A percentile compares a stretch with the other conserved stretches of the same genome.
Conservation (phyloP, 2,888 invertebrate species). For the Tuberolachnus salignus region DNA sequence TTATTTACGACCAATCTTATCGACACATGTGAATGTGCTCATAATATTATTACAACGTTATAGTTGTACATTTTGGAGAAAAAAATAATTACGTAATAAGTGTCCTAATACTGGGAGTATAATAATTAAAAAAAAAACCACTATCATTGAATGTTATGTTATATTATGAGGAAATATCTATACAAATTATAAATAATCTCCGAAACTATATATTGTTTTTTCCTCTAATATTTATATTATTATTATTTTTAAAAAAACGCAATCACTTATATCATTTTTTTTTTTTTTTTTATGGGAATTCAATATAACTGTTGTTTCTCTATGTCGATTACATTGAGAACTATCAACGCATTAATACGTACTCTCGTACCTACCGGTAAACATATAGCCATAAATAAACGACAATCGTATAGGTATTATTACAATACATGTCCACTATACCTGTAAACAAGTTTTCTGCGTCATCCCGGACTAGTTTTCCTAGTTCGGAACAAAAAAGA, state of each 20-base stretch:
- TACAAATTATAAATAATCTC: background rate
- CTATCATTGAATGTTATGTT: too few species aligned
- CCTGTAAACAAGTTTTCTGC: slow-evolving; percentile 15
- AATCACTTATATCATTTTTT: background rate
- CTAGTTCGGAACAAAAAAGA: slow-evolving; percentile 20
- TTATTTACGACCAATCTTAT: too few species aligned
- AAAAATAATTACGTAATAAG: too few species aligned
- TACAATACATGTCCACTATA: slow-evolving; percentile 13
- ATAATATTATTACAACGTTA: too few species aligned
- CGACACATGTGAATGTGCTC: too few species aligned
- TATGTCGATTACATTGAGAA: slow-evolving; percentile 18
- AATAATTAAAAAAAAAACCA: too few species aligned
- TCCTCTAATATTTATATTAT: background rate
- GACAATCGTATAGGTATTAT: slow-evolving; percentile 22
- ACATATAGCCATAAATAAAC: slow-evolving; percentile 33
- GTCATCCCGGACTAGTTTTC: slow-evolving; percentile 26
- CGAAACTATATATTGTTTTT: background rate
- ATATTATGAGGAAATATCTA: too few species aligned
- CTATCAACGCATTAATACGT: background rate
- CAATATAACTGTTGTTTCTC: slow-evolving; percentile 39
- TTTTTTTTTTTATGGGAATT: background rate
- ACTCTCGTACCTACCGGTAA: slow-evolving; percentile 15
- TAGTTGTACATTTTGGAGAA: too few species aligned
- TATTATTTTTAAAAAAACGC: background rate
- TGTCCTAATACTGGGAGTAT: too few species aligned